Evolutionary conservation across 2,113 vertebrate species (phyloP).

Genomic region (Blennius ocellaris): DNA sequence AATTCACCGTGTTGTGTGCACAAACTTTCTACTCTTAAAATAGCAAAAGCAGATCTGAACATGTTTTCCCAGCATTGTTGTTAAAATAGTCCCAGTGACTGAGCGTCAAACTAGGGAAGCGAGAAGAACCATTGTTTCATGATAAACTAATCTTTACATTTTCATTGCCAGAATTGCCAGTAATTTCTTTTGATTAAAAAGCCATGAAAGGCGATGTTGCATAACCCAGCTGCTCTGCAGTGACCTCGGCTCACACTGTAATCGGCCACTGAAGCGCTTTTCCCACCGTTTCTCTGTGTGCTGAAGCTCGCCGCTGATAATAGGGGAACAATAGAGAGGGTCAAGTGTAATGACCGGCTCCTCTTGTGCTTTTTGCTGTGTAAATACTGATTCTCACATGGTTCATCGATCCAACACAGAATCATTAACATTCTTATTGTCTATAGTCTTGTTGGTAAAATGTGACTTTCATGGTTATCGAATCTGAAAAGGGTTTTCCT

Average conservation of each 20-base stretch:
- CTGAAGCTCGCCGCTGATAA: neutral
- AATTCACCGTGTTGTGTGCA: too few species aligned
- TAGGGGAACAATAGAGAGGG: slow-evolving; percentile 16
- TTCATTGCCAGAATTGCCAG: neutral
- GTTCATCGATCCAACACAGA: slow-evolving; percentile 27
- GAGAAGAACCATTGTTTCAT: neutral
- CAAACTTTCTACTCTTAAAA: too few species aligned
- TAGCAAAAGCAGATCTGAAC: too few species aligned
- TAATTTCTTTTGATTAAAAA: neutral
- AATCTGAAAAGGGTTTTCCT: too few species aligned
- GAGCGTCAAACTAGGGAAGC: neutral
- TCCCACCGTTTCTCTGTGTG: slow-evolving; percentile 35
- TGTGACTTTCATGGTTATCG: neutral
- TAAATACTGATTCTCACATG: slow-evolving; percentile 48
- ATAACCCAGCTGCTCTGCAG: slow-evolving; percentile 4
- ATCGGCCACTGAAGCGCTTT: slow-evolving; percentile 16
- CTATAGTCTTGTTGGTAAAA: slow-evolving; percentile 20
- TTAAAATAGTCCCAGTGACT: neutral
- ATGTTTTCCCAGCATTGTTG: too few species aligned
- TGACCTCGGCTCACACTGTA: neutral
- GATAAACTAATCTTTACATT: neutral
- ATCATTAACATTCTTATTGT: slow-evolving; percentile 29
- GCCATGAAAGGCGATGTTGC: slow-evolving; percentile 1
- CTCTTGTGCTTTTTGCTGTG: slow-evolving; percentile 47
- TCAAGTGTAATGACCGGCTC: slow-evolving; percentile 11